A percentile compares a stretch with the other conserved stretches of the same genome.
Evolutionary conservation across 2,113 vertebrate genomes (phyloP).

Genomic region (Ammodytes marinus): DNA sequence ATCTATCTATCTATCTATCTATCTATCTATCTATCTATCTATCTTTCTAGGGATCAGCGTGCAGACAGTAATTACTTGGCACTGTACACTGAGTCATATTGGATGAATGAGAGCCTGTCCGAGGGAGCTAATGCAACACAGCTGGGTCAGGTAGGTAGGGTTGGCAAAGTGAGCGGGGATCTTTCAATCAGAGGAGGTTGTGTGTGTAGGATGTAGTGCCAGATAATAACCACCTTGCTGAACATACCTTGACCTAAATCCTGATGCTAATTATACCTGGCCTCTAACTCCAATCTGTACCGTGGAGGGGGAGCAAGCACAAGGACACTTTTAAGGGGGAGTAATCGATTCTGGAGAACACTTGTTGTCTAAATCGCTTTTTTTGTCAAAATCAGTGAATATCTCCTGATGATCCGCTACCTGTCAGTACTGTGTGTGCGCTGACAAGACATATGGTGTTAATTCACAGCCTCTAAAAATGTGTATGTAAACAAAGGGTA

Average conservation of each 20-base stretch:
- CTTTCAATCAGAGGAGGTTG: constrained; percentile 28
- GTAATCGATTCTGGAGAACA: too few species aligned
- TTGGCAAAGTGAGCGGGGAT: background rate
- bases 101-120: constrained; percentile 39
- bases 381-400: too few species aligned
- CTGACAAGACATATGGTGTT: too few species aligned
- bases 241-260: constrained; percentile 39
- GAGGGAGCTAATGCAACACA: constrained; percentile 43
- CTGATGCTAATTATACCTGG: constrained; percentile 21
- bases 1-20: too few species aligned
- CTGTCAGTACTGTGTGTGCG: too few species aligned
- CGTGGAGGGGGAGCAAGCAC: constrained; percentile 23
- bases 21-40: too few species aligned
- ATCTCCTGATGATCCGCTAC: too few species aligned
- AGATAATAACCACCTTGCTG: constrained; percentile 30
- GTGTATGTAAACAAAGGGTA: too few species aligned
- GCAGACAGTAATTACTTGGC: constrained; percentile 56
- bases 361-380: too few species aligned
- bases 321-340: constrained; percentile 27
- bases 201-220: constrained; percentile 33
- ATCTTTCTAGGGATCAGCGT: constrained; percentile 25
- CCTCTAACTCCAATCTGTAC: background rate
- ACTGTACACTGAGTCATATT: constrained; percentile 55
- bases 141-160: constrained; percentile 49
- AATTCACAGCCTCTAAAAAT: too few species aligned